phyloP scores from a whole-genome alignment of 2,797 vertebrate species.

The Lepus oiostolus region DNA sequence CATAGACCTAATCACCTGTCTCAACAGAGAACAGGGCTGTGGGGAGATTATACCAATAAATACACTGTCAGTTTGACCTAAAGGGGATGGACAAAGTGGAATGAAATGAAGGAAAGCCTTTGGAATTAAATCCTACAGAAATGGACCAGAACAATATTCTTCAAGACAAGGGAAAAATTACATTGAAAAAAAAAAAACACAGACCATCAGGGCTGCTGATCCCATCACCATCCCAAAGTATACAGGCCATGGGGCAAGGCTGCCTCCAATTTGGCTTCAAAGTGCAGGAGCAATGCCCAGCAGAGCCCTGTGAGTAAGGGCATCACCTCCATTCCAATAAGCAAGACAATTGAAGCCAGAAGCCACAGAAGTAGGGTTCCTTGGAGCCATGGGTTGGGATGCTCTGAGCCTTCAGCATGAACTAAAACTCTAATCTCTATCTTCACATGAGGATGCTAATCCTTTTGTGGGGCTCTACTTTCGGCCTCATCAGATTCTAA shows the following conservation, averaged over 20 bases:
- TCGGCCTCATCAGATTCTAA: neutral
- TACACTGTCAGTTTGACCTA: neutral
- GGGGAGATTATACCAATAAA: neutral
- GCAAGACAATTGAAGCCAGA: neutral
- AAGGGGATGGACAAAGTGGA: neutral
- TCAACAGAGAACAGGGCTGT: neutral
- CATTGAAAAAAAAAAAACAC: neutral
- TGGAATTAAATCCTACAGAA: neutral
- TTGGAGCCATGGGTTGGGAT: neutral
- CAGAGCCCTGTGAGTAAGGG: neutral
- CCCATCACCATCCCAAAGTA: neutral
- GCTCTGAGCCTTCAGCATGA: neutral
- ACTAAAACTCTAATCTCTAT: neutral
- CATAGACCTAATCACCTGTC: neutral
- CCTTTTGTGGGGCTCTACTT: neutral
- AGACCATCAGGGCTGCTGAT: neutral
- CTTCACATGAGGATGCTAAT: neutral
- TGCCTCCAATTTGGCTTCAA: neutral
- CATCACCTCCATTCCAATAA: neutral
- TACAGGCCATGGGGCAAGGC: no score
- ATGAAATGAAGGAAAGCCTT: neutral
- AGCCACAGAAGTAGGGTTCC: neutral
- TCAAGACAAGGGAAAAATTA: neutral
- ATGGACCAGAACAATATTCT: neutral
- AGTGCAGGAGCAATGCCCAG: neutral